phyloP scores from a whole-genome alignment of 2,113 vertebrate genomes.

The Serranochromis macrocephalus region DNA sequence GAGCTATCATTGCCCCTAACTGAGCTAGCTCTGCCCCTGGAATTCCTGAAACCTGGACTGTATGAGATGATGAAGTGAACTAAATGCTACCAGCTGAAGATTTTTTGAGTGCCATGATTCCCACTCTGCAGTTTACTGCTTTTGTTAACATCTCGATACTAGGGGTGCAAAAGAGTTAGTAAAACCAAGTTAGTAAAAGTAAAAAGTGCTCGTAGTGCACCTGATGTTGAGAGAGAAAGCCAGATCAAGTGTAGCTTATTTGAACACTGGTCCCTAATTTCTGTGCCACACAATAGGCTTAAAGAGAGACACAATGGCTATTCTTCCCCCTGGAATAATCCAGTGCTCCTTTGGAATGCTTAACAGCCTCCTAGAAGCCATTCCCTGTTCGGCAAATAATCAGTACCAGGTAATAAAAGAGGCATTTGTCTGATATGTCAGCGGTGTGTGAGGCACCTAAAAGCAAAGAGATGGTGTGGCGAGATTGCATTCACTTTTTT shows the following conservation, averaged over 20 bases:
- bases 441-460: conserved; percentile 79
- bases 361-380: conserved; percentile 70
- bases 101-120: neutral
- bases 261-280: conserved; percentile 4
- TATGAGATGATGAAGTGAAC: neutral
- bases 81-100: neutral
- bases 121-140: neutral
- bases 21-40: neutral
- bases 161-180: neutral
- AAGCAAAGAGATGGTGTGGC: conserved; percentile 84
- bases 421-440: conserved; percentile 85
- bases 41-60: neutral
- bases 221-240: neutral
- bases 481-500: conserved; percentile 76
- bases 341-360: conserved; percentile 75
- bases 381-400: conserved; percentile 80
- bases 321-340: conserved; percentile 72
- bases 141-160: neutral
- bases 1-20: neutral
- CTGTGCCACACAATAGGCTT: conserved; percentile 11
- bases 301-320: conserved; percentile 70
- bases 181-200: neutral
- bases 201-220: neutral
- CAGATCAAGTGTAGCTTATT: conserved; percentile 13
- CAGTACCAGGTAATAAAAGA: conserved; percentile 87